Percentiles rank a stretch among this genome's conserved stretches.
Conservation (phyloP, 2,113 vertebrate species). For the Crocuta crocuta region DNA sequence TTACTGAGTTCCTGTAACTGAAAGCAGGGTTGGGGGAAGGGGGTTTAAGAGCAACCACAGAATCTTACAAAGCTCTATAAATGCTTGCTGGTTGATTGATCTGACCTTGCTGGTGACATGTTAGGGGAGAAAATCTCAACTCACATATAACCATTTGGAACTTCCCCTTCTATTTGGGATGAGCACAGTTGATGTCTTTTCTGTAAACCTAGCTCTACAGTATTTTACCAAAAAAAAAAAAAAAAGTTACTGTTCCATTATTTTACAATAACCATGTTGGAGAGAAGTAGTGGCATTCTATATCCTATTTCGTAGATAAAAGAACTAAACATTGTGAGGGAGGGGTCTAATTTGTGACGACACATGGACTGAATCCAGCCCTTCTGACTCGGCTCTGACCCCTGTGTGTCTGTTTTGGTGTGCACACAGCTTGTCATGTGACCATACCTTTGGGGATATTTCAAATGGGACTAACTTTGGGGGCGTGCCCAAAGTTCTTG, state of each 20-base stretch:
- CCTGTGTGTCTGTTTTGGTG: not conserved
- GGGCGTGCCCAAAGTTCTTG: not conserved
- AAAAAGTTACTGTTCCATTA: not conserved
- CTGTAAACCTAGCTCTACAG: not conserved
- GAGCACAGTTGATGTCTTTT: not conserved
- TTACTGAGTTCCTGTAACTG: conserved; percentile 40
- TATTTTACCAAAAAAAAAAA: not conserved
- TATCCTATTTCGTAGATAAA: conserved; percentile 28
- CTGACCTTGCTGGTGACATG: not conserved
- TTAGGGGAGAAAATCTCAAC: not conserved
- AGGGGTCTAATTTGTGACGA: not conserved
- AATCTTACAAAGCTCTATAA: not conserved
- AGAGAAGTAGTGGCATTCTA: not conserved
- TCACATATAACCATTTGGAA: not conserved
- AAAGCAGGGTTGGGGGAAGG: not conserved
- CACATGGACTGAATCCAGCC: not conserved
- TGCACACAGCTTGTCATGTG: accelerated
- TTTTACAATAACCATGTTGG: not conserved
- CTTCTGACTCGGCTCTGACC: not conserved
- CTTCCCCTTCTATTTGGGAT: not conserved
- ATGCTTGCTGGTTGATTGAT: not conserved
- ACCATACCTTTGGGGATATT: not conserved
- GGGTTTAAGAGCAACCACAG: not conserved
- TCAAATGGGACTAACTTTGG: not conserved
- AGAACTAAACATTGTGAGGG: not conserved